Evolutionary conservation across 2,888 invertebrate species (phyloP).

Genomic region (Oscheius sp.): DNA sequence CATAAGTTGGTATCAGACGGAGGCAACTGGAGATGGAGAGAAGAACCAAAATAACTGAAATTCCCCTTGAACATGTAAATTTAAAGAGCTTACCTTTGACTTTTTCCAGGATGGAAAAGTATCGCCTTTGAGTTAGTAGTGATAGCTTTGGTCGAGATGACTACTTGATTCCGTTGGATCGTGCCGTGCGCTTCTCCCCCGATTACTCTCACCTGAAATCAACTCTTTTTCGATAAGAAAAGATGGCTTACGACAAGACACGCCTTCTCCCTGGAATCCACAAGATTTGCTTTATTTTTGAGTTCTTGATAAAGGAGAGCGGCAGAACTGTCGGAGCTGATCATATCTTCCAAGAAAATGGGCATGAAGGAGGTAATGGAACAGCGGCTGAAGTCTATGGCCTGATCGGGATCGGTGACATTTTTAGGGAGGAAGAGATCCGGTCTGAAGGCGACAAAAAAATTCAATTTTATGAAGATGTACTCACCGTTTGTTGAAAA

Average conservation of each 20-base stretch:
- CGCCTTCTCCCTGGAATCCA: conserved; percentile 31
- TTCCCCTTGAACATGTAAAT: no score
- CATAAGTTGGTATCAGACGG: not conserved
- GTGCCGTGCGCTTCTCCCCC: not conserved
- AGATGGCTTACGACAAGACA: conserved; percentile 42
- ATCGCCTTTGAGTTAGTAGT: not conserved
- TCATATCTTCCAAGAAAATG: conserved; percentile 35
- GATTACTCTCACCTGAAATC: not conserved
- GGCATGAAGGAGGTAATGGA: conserved; percentile 55
- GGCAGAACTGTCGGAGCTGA: not conserved
- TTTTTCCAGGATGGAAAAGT: conserved; percentile 12
- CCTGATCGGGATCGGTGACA: not conserved
- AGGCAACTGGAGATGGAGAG: conserved; percentile 18
- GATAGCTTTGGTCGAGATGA: not conserved
- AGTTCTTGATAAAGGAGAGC: conserved; percentile 1
- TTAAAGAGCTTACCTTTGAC: not conserved
- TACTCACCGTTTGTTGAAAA: conserved; percentile 40
- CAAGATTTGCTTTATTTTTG: conserved; percentile 31
- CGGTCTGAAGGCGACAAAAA: not conserved
- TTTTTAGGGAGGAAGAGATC: not conserved
- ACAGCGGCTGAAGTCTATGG: conserved; percentile 41
- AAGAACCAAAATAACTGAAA: conserved; percentile 39
- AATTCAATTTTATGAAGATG: not conserved
- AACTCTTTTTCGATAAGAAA: not conserved
- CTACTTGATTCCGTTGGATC: not conserved